A percentile compares a stretch with the other conserved stretches of the same genome.
phyloP scores from a whole-genome alignment of 2,113 vertebrate species.

The Triplophysa tibetana region DNA sequence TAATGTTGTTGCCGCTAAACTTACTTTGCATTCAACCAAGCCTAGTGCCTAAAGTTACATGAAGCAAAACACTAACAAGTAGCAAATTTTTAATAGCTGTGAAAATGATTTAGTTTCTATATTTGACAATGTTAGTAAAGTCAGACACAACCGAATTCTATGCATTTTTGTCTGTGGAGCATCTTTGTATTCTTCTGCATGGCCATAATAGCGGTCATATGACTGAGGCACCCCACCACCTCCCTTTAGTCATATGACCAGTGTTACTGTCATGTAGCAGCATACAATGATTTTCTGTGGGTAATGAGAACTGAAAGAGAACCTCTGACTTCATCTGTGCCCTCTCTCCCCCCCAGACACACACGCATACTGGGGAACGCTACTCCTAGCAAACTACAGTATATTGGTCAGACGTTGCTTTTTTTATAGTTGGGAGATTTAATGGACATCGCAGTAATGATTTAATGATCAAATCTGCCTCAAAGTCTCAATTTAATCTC shows the following conservation, averaged over 20 bases:
- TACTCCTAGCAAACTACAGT: too few relatives aligned
- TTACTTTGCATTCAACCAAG: too few relatives aligned
- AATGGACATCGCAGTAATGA: too few relatives aligned
- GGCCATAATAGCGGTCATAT: slow-evolving; percentile 74
- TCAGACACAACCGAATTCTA: neutral
- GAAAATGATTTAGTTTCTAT: neutral
- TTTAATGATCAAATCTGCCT: too few relatives aligned
- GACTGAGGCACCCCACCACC: slow-evolving; percentile 59
- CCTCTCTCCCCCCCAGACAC: neutral
- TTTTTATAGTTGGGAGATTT: too few relatives aligned
- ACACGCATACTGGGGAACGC: slow-evolving; percentile 28
- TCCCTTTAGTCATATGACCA: slow-evolving; percentile 70
- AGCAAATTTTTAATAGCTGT: too few relatives aligned
- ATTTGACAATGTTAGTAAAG: neutral
- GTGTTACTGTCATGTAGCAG: slow-evolving; percentile 67
- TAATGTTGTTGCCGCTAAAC: too few relatives aligned
- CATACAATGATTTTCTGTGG: slow-evolving; percentile 76
- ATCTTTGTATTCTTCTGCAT: slow-evolving; percentile 70
- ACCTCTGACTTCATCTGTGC: slow-evolving; percentile 50
- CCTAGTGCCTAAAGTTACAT: too few relatives aligned
- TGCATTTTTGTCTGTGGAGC: slow-evolving; percentile 51
- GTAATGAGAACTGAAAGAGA: slow-evolving; percentile 62
- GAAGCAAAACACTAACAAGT: too few relatives aligned
- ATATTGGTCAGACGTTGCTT: too few relatives aligned
- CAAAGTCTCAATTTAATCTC: too few relatives aligned